Percentiles rank a stretch among this genome's conserved stretches.
These are phyloP conservation scores for Peromyscus eremicus DNA, from an alignment of 2,797 vertebrate genomes.

Conservation along the genomic window DNA sequence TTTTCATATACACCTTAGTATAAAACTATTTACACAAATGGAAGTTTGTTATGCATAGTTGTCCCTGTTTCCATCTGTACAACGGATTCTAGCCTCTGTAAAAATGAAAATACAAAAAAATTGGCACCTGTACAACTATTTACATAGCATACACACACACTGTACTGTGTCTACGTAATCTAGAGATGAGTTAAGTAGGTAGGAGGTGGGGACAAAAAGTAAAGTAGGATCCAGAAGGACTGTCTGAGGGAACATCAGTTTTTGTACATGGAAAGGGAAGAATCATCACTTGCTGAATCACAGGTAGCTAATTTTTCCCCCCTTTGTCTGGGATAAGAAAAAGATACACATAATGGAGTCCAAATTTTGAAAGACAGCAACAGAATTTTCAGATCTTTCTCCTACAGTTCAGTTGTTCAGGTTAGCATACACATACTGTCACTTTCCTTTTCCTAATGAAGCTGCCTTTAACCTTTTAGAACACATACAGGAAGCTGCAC, in stretches of 20 bases:
- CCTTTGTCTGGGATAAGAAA: neutral
- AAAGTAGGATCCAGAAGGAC: neutral
- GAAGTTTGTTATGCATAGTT: neutral
- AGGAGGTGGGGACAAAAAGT: neutral
- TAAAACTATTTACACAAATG: conserved; percentile 32
- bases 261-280: neutral
- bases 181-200: neutral
- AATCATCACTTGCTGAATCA: neutral
- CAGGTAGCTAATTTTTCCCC: neutral
- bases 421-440: neutral
- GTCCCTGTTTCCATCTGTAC: neutral
- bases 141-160: neutral
- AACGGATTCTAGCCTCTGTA: neutral
- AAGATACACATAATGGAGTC: neutral
- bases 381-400: neutral
- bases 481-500: neutral
- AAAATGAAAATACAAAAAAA: neutral
- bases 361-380: neutral
- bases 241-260: neutral
- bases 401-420: neutral
- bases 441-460: neutral
- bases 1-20: neutral
- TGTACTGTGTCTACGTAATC: neutral
- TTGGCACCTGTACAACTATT: neutral
- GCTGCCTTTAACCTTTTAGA: neutral